Conservation (phyloP, 2,888 invertebrate genomes). For the Trachelus troglodyta region DNA sequence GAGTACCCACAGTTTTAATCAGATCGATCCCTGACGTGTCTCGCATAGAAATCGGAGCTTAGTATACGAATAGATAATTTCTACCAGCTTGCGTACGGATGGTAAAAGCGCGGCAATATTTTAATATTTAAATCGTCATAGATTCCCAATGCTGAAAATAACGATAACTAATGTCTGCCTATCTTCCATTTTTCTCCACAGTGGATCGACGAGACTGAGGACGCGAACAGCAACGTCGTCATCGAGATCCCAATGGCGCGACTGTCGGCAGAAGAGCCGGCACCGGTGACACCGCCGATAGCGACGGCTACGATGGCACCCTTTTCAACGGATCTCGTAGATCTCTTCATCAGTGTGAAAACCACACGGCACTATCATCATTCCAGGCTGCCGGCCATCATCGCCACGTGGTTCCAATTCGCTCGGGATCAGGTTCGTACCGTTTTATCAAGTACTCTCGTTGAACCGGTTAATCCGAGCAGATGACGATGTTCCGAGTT, state of each 20-base stretch:
- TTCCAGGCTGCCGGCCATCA: constrained; percentile 84
- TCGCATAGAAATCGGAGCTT: not conserved
- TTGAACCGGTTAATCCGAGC: not conserved
- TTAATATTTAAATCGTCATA: not conserved
- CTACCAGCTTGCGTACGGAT: constrained; percentile 23
- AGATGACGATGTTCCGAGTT: not conserved
- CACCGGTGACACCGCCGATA: constrained; percentile 53
- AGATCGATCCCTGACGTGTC: not conserved
- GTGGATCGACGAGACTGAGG: constrained; percentile 49
- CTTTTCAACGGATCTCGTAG: constrained; percentile 79
- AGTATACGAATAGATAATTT: not conserved
- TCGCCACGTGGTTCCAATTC: constrained; percentile 95
- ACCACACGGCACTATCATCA: constrained; percentile 90
- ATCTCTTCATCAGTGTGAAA: constrained; percentile 95
- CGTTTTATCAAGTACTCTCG: constrained; percentile 4
- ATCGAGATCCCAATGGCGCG: constrained; percentile 44
- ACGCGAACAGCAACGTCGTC: constrained; percentile 47
- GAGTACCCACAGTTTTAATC: not conserved
- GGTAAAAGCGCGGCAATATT: constrained; percentile 32
- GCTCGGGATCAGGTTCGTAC: constrained; percentile 80
- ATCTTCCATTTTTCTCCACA: constrained; percentile 36
- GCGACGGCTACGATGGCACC: constrained; percentile 69
- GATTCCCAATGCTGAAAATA: constrained; percentile 11
- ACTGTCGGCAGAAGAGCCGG: constrained; percentile 45
- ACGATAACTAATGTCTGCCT: constrained; percentile 5